Evolutionary conservation across 2,113 vertebrate genomes (phyloP).

Genomic region (Melanotaenia duboulayi): DNA sequence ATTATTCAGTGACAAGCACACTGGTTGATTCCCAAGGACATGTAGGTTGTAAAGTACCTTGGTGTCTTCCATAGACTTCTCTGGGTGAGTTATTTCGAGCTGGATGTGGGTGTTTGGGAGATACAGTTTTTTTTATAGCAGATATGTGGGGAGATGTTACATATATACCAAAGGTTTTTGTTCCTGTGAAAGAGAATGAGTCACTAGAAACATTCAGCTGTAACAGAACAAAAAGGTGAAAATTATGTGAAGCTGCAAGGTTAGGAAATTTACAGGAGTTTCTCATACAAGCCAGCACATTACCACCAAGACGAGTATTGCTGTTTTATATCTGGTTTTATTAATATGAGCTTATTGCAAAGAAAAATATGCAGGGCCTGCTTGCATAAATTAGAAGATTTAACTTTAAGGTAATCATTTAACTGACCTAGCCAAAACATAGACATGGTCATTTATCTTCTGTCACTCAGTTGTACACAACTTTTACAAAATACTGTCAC

Average conservation of each 20-base stretch:
- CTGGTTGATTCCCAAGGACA: slow-evolving; percentile 17
- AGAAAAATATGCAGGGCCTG: neutral
- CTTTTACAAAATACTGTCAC: too few species aligned
- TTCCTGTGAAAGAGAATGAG: slow-evolving; percentile 46
- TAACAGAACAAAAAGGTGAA: slow-evolving; percentile 34
- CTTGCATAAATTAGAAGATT: neutral
- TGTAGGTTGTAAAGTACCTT: slow-evolving; percentile 48
- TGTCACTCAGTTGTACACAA: too few species aligned
- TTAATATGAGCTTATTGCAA: neutral
- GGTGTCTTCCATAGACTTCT: slow-evolving; percentile 52
- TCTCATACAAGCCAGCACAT: too few species aligned
- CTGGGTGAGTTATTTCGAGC: slow-evolving; percentile 68
- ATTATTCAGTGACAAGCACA: neutral
- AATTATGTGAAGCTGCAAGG: slow-evolving; percentile 13
- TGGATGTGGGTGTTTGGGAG: slow-evolving; percentile 72
- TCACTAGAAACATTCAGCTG: slow-evolving; percentile 44
- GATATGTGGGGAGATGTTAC: slow-evolving; percentile 55
- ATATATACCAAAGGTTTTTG: slow-evolving; percentile 48
- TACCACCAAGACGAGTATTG: neutral
- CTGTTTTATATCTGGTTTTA: neutral
- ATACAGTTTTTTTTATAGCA: slow-evolving; percentile 64
- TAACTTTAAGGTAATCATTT: neutral
- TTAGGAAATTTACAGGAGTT: neutral
- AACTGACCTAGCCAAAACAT: too few species aligned
- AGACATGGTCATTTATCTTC: too few species aligned